Conservation (phyloP, 2,888 invertebrate genomes). For the Venusia cambrica region DNA sequence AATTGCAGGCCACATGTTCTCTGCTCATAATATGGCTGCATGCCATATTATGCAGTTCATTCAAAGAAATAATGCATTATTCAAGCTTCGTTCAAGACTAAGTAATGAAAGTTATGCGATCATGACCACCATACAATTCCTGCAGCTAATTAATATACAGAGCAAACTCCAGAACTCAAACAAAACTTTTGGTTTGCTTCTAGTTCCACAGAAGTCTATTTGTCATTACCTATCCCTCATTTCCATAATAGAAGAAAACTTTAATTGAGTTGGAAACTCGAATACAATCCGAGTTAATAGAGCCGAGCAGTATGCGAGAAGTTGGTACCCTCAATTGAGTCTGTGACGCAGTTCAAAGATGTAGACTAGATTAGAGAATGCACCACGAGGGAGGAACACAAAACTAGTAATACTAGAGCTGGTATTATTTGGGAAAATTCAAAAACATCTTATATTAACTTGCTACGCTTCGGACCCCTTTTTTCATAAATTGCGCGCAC, state of each 20-base stretch:
- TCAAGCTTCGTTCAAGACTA: too few species aligned
- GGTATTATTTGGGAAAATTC: too few species aligned
- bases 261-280: constrained; percentile 48
- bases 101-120: too few species aligned
- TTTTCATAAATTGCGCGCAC: too few species aligned
- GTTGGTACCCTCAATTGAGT: constrained; percentile 26
- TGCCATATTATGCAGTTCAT: too few species aligned
- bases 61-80: too few species aligned
- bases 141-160: constrained; percentile 14
- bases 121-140: too few species aligned
- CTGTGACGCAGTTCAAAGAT: constrained; percentile 16
- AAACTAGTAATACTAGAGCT: too few species aligned
- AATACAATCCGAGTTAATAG: constrained; percentile 40
- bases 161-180: constrained; percentile 8
- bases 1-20: too few species aligned
- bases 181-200: constrained; percentile 16
- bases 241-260: constrained; percentile 51
- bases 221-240: constrained; percentile 37
- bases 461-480: too few species aligned
- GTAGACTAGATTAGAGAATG: constrained; percentile 19
- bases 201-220: constrained; percentile 18
- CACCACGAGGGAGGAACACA: constrained; percentile 5
- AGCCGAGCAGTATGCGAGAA: constrained; percentile 41
- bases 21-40: too few species aligned
- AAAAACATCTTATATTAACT: too few species aligned